Evolutionary conservation across 2,797 vertebrate genomes (phyloP), one percentile per base, ranked within the genome.

Genomic region (Glyptemys insculpta): DNA sequence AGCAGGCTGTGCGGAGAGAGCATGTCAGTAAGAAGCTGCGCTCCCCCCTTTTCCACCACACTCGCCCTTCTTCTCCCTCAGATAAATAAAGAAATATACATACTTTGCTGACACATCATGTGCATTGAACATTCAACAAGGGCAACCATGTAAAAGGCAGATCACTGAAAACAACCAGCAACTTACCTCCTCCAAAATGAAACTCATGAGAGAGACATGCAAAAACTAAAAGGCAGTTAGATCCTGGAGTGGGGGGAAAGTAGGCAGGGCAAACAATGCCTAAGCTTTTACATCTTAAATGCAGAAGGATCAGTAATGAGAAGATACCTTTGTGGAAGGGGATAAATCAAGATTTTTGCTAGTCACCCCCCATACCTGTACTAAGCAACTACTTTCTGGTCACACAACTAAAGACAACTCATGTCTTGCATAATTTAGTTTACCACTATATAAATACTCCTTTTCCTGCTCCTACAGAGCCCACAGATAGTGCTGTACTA

Each of bases 401-500:
- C 65, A 47, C 90, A 80, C 44, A 91, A 49, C 18, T 62, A 25
- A 82, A 93, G 83, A 53, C 91, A 81, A 47, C 0, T 31, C 34
- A 1, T 79, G 23, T 76, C 92, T 93, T 95, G 91, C 91, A 74
- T 87, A 93, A 93, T 91, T 82, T 81, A 91, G 62, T 92, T 96
- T 96, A 82, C 84, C 87, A 91, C 86, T 52, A 12, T 16, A 91
- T 6, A 79, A 96, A 94, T 81, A 80, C 88, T 93, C 91, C 74
- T 95, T 84, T 93, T 92, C 91, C 93, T 90, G 96, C 47, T 91
- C 52, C 87, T 90, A 82, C 50, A 91, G 72, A 92, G 90, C 78
- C 94, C 91, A 68, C 91, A 95, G 94, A 96, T 96, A 97, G n/a
- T 41, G n/a, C n/a, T 41, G n/a, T 37, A 68, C 34, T 37, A 9